phyloP scores from a whole-genome alignment of 2,797 vertebrate genomes.

The Gymnoscopelus microlampas region DNA sequence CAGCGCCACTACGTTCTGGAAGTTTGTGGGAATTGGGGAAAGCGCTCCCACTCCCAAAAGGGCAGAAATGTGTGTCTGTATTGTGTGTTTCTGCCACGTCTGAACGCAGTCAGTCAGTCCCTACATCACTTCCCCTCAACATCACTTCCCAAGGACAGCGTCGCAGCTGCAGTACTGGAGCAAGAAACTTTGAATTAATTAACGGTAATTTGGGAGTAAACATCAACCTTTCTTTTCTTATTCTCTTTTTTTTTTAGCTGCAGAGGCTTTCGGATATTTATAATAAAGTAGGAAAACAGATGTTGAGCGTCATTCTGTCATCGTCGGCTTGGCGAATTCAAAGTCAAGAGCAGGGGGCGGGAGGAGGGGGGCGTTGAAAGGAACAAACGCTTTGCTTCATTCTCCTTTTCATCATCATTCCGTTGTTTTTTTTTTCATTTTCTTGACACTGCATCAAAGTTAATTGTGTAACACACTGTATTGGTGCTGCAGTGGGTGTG shows the following conservation, averaged over 20 bases:
- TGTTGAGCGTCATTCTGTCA: constrained; percentile 37
- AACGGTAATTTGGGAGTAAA: constrained; percentile 62
- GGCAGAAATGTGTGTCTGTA: constrained; percentile 13
- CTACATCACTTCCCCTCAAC: constrained; percentile 28
- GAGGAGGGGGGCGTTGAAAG: background rate
- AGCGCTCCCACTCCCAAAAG: background rate
- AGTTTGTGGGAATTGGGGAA: constrained; percentile 38
- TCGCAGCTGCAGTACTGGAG: constrained; percentile 19
- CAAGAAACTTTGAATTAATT: constrained; percentile 34
- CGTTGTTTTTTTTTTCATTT: background rate
- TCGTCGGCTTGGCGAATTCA: constrained; percentile 1
- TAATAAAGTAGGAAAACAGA: constrained; percentile 19
- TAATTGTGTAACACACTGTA: constrained; percentile 50
- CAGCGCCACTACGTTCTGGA: too few relatives aligned
- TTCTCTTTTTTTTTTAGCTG: constrained; percentile 2
- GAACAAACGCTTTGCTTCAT: background rate
- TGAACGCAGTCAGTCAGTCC: constrained; percentile 2
- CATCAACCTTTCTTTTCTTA: constrained; percentile 3
- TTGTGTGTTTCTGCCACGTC: constrained; percentile 56
- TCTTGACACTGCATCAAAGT: constrained; percentile 41
- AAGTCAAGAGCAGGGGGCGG: background rate
- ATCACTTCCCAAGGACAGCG: constrained; percentile 11
- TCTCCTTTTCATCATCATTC: too few relatives aligned
- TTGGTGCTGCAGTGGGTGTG: constrained; percentile 40
- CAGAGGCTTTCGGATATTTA: background rate